phyloP scores from a whole-genome alignment of 2,113 vertebrate genomes.

The Pungitius pungitius region DNA sequence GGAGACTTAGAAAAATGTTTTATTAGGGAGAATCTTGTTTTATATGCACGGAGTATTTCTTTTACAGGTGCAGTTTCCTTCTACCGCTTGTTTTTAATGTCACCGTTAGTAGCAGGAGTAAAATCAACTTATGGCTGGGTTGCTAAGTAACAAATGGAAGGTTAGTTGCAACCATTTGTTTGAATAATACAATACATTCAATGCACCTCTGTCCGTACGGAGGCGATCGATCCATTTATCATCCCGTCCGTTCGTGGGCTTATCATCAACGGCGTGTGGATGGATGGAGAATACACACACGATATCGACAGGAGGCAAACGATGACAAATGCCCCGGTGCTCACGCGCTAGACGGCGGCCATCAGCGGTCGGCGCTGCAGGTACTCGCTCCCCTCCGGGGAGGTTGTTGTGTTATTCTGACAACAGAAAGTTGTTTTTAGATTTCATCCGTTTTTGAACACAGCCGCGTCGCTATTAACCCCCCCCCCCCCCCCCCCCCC shows the following conservation, averaged over 20 bases:
- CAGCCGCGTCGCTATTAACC: no score
- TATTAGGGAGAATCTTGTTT: background rate
- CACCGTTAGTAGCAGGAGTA: no score
- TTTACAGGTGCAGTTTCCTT: background rate
- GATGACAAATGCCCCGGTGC: background rate
- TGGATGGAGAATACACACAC: background rate
- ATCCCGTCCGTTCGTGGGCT: background rate
- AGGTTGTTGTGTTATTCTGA: background rate
- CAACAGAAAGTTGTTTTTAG: background rate
- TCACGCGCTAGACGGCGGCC: no score
- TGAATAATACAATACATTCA: no score
- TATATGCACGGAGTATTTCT: background rate
- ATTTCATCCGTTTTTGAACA: background rate
- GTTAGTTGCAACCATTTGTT: no score
- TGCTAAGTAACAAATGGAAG: background rate
- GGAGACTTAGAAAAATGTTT: background rate
- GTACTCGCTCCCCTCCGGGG: background rate
- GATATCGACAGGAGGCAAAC: background rate
- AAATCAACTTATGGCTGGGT: background rate
- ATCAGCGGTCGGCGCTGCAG: background rate
- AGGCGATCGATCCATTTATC: background rate
- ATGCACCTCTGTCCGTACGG: no score
- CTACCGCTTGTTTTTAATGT: background rate
- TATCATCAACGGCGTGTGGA: background rate
- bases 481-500: no score